Percentiles rank a stretch among this genome's conserved stretches.
phyloP scores from a whole-genome alignment of 2,888 invertebrate genomes.

The Cynaeus angustus region DNA sequence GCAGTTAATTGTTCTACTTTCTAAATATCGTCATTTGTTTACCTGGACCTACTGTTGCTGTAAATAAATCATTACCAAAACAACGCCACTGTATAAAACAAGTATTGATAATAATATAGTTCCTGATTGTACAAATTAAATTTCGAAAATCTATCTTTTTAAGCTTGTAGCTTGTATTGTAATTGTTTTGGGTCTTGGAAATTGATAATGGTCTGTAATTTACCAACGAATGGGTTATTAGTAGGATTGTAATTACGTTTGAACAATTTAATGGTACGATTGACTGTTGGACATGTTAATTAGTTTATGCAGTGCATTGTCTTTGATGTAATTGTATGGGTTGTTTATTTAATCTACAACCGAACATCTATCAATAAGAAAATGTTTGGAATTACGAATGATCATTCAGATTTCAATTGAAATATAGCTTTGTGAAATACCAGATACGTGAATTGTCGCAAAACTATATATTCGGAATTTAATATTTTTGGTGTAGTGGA shows the following conservation, averaged over 20 bases:
- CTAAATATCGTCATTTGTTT: neutral
- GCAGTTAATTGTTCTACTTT: constrained; percentile 7
- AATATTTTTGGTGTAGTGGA: no score
- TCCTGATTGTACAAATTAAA: no score
- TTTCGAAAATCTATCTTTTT: no score
- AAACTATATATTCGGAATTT: no score
- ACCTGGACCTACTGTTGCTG: neutral
- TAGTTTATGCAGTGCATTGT: constrained; percentile 40
- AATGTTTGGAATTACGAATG: neutral
- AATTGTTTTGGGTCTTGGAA: neutral
- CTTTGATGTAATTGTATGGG: constrained; percentile 28
- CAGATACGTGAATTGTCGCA: no score
- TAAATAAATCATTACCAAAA: no score
- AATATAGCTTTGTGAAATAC: no score
- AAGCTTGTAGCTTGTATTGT: no score
- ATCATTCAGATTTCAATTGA: no score
- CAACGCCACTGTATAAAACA: no score
- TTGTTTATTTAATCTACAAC: neutral
- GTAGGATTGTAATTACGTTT: constrained; percentile 35
- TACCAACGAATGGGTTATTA: constrained; percentile 20
- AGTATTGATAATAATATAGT: no score
- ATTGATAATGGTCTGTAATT: neutral
- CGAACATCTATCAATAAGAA: neutral
- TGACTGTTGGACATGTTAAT: constrained; percentile 41
- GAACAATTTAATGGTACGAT: constrained; percentile 34